These are phyloP conservation scores for Eueides isabella DNA, from an alignment of 1,140 invertebrate species.

Conservation along the genomic window DNA sequence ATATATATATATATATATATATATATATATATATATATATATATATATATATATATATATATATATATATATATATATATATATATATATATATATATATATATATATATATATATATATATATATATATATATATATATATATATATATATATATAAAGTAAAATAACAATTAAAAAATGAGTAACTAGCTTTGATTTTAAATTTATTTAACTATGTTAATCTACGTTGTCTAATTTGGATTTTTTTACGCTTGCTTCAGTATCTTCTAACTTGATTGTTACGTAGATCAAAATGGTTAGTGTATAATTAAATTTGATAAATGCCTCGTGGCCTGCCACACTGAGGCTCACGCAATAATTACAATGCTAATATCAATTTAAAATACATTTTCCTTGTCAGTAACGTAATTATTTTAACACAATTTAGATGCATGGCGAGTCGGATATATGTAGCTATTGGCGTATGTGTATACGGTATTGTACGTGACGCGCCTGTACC, in stretches of 20 bases:
- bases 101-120: too few relatives aligned
- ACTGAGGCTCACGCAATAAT: conserved; percentile 36
- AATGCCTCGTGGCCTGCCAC: conserved; percentile 32
- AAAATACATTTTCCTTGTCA: conserved; percentile 39
- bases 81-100: too few relatives aligned
- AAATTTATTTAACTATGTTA: not conserved
- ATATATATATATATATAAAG: too few relatives aligned
- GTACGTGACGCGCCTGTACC: too few relatives aligned
- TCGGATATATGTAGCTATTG: not conserved
- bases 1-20: too few relatives aligned
- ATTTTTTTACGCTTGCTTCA: not conserved
- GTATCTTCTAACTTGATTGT: not conserved
- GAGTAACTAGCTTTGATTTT: not conserved
- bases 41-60: too few relatives aligned
- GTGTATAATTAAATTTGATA: conserved; percentile 28
- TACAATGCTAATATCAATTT: conserved; percentile 42
- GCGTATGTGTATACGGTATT: not conserved
- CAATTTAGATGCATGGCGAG: not conserved
- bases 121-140: too few relatives aligned
- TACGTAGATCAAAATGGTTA: conserved; percentile 2
- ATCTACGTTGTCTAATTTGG: not conserved
- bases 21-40: too few relatives aligned
- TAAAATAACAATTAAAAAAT: not conserved
- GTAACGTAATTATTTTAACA: conserved; percentile 8
- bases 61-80: too few relatives aligned